These are phyloP conservation scores for Diphyllodes magnificus DNA, from an alignment of 2,113 vertebrate genomes.

Conservation along the genomic window DNA sequence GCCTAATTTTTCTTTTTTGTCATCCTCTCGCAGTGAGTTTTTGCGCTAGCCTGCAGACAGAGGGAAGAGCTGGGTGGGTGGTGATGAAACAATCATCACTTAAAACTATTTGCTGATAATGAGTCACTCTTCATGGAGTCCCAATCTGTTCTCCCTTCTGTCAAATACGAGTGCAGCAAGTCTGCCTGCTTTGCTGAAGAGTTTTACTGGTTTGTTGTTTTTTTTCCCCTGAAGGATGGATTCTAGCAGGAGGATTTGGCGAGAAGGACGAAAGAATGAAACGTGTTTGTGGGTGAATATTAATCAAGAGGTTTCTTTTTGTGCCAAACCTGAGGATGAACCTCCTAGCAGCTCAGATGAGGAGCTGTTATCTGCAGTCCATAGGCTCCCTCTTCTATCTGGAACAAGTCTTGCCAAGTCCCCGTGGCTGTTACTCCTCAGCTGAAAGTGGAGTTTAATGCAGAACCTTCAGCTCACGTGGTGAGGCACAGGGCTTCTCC, in stretches of 20 bases:
- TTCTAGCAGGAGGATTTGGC: background rate
- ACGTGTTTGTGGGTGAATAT: background rate
- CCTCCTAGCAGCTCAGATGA: background rate
- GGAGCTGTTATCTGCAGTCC: background rate
- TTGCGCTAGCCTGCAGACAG: slow-evolving; percentile 1
- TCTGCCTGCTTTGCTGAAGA: slow-evolving; percentile 9
- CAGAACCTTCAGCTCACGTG: background rate
- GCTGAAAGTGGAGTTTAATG: background rate
- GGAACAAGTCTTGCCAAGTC: background rate
- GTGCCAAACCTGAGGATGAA: background rate
- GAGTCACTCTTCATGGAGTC: slow-evolving; percentile 54
- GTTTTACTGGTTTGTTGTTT: background rate
- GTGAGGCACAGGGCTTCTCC: background rate
- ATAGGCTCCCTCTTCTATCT: background rate
- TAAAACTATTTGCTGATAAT: slow-evolving; percentile 63
- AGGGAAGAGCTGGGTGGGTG: slow-evolving; percentile 45
- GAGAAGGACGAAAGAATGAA: background rate
- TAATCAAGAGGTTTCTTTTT: background rate
- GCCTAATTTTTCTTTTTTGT: background rate
- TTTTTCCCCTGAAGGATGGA: background rate
- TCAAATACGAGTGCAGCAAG: slow-evolving; percentile 3
- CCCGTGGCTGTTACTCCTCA: background rate
- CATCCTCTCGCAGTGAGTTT: background rate
- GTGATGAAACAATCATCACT: slow-evolving; percentile 55
- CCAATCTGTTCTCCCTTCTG: slow-evolving; percentile 63